Percentiles rank a stretch among this genome's conserved stretches.
phyloP scores from a whole-genome alignment of 2,797 vertebrate genomes.

The Leptoclinus maculatus region DNA sequence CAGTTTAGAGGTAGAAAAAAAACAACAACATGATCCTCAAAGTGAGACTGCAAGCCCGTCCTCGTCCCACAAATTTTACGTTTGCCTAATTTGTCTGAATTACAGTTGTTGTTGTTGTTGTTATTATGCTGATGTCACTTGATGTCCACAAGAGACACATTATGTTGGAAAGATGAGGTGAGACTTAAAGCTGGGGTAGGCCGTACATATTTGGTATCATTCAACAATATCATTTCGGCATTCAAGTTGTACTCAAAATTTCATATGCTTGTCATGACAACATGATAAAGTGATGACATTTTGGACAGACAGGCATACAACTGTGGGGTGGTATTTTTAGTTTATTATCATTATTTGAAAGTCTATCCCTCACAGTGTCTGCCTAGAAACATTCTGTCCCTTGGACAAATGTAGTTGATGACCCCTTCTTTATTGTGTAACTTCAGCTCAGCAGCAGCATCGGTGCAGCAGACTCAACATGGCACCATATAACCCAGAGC shows the following conservation, averaged over 20 bases:
- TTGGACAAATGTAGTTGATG: background rate
- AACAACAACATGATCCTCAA: slow-evolving; percentile 3
- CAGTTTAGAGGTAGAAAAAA: slow-evolving; percentile 8
- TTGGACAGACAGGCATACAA: background rate
- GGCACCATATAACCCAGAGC: background rate
- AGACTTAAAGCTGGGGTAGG: background rate
- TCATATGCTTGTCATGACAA: background rate
- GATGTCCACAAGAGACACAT: too few species aligned
- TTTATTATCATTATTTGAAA: background rate
- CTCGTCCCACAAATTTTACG: background rate
- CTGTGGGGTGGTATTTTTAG: background rate
- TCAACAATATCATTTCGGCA: background rate
- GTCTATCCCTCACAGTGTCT: background rate
- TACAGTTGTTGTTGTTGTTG: background rate
- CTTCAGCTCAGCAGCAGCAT: background rate
- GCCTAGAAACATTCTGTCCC: background rate
- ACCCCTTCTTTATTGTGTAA: background rate
- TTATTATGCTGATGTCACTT: too few species aligned
- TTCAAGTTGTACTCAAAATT: background rate
- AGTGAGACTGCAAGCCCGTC: background rate
- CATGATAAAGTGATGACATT: background rate
- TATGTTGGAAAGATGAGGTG: background rate
- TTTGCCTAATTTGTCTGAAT: slow-evolving; percentile 11
- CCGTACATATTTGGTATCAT: too few species aligned
- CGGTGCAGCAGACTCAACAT: background rate